Conservation (phyloP, 2,888 invertebrate genomes). For the Tanytarsus gracilentus region DNA sequence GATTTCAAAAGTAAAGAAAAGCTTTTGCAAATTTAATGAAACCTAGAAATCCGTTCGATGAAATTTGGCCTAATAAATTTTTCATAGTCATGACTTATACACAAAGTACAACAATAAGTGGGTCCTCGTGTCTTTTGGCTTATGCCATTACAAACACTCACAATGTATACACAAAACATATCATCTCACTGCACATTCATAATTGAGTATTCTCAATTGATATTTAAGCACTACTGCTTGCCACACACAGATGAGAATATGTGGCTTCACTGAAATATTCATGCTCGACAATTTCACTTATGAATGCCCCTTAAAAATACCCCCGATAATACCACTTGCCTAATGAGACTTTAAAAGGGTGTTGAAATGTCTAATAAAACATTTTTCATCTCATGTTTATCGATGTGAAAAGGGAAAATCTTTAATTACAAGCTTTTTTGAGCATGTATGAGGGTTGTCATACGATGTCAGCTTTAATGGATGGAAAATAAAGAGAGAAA, state of each 20-base stretch:
- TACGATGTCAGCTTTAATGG: not conserved
- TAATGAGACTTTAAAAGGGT: conserved; percentile 26
- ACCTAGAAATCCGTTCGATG: no score
- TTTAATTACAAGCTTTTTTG: not conserved
- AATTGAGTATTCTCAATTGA: not conserved
- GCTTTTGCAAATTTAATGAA: no score
- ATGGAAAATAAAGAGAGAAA: conserved; percentile 8
- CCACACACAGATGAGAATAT: not conserved
- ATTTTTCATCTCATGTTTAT: conserved; percentile 6
- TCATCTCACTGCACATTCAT: not conserved
- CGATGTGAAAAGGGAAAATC: conserved; percentile 2
- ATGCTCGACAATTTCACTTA: not conserved
- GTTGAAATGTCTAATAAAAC: conserved; percentile 20
- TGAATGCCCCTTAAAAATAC: not conserved
- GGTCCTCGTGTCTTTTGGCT: no score
- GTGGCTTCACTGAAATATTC: not conserved
- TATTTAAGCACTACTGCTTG: not conserved
- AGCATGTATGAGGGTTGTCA: not conserved
- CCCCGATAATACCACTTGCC: not conserved
- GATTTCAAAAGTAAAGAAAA: no score
- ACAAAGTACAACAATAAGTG: no score
- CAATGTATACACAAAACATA: no score
- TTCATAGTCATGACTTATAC: no score
- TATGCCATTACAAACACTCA: no score
- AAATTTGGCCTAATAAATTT: no score